These are phyloP conservation scores for Trematocara zebra DNA, from an alignment of 2,113 vertebrate genomes.

Conservation along the genomic window DNA sequence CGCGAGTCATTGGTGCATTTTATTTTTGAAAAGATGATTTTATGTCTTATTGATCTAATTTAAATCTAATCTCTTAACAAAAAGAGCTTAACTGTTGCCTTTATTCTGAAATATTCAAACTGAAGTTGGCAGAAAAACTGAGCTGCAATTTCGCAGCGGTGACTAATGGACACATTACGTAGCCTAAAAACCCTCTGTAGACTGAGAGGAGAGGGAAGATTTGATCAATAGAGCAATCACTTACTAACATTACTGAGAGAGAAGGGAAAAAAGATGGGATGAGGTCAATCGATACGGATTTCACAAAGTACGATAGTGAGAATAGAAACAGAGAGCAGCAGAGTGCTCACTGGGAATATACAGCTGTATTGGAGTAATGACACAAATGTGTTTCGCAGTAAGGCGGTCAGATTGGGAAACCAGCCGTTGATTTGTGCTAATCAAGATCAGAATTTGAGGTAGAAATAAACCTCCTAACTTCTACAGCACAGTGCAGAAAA, in stretches of 20 bases:
- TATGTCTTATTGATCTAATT: background rate
- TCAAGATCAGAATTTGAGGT: accelerated
- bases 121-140: background rate
- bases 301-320: background rate
- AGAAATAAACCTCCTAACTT: background rate
- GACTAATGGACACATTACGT: background rate
- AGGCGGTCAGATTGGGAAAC: background rate
- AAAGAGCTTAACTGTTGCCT: background rate
- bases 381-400: background rate
- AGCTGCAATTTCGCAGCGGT: background rate
- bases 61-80: background rate
- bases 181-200: background rate
- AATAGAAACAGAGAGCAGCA: background rate
- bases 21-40: background rate
- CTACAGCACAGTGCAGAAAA: background rate
- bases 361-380: background rate
- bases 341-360: background rate
- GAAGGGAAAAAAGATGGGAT: background rate
- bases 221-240: slow-evolving; percentile 14
- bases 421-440: background rate
- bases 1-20: background rate
- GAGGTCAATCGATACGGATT: slow-evolving; percentile 12
- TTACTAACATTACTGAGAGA: background rate
- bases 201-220: background rate
- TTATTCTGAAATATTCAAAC: background rate